Base-by-base conservation (phyloP, 2,797 vertebrate species). In the Pipistrellus nathusii region DNA sequence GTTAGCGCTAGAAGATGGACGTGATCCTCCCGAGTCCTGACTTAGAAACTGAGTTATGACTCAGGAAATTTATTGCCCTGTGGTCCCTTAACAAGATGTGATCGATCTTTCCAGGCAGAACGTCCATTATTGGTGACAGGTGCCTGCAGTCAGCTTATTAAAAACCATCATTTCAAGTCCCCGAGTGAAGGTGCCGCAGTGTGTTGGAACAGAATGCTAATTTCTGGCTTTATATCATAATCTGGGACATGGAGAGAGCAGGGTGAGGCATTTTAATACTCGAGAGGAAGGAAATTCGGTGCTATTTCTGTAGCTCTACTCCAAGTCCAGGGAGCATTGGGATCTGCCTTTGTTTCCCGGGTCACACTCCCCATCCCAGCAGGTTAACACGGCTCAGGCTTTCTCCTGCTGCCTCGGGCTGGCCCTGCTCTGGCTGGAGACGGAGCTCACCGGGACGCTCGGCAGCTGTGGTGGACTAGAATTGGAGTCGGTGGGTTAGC, bases 161-260 rank as follows among this genome's bases (percentile, higher is more conserved):
- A 96, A 96, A 97, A 88, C 92, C 57, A 93, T 92, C 92, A 91
- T 95, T 97, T 96, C 95, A 96, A 78, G 38, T 59, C 85, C 66
- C 48, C 88, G 64, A 88, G 53, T 0, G 7, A 88, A 90, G 41
- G 51, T 51, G 44, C 44, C 72, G 25, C 6, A 12, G 38, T 25
- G n/a, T 94, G 78, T 87, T 81, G 90, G 81, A 81, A 78, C 20
- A 64, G 72, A 96, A 94, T 88, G 89, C 59, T 96, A 85, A 95
- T 93, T 89, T 88, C 84, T 41, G 88, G 80, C 77, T 91, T 30
- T 30, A 6, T 30, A 38, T 32, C 64, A 35, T 81, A 44, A 68
- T 91, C 77, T 69, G 82, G 53, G 38, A 75, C 35, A 0, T 6
- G 15, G 59, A 78, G 86, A 32, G 72, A 91, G 44, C 32, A 32